Conservation (phyloP, 2,113 vertebrate species). For the Brienomyrus brachyistius region DNA sequence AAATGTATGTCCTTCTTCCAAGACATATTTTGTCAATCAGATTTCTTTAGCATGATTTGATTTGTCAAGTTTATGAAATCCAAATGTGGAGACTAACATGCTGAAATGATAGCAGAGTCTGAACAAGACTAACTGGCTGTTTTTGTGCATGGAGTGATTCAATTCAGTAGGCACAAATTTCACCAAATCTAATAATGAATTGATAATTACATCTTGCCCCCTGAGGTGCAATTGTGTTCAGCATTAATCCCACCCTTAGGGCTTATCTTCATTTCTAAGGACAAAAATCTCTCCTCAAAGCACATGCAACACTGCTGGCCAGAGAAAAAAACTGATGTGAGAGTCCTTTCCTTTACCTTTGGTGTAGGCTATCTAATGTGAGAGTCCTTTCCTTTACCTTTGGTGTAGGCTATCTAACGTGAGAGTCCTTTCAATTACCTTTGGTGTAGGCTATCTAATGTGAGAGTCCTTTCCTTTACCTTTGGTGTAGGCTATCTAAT, state of each 20-base stretch:
- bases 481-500: too few species aligned
- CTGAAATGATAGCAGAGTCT: neutral
- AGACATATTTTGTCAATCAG: neutral
- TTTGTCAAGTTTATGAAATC: neutral
- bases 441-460: neutral
- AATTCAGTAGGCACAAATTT: neutral
- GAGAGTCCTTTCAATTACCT: too few species aligned
- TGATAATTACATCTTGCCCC: neutral
- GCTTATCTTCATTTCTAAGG: neutral
- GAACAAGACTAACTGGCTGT: neutral
- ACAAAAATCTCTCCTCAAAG: neutral
- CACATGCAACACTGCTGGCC: neutral
- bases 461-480: too few species aligned
- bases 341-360: too few species aligned
- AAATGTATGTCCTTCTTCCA: neutral
- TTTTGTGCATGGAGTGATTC: neutral
- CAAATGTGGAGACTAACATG: neutral
- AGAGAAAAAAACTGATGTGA: neutral
- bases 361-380: too few species aligned
- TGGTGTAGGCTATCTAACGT: neutral
- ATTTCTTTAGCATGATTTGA: neutral
- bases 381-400: too few species aligned
- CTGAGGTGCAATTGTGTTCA: neutral
- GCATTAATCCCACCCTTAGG: neutral
- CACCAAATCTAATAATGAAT: neutral